These are phyloP conservation scores for Mallotus villosus DNA, from an alignment of 2,797 vertebrate genomes.

Conservation along the genomic window DNA sequence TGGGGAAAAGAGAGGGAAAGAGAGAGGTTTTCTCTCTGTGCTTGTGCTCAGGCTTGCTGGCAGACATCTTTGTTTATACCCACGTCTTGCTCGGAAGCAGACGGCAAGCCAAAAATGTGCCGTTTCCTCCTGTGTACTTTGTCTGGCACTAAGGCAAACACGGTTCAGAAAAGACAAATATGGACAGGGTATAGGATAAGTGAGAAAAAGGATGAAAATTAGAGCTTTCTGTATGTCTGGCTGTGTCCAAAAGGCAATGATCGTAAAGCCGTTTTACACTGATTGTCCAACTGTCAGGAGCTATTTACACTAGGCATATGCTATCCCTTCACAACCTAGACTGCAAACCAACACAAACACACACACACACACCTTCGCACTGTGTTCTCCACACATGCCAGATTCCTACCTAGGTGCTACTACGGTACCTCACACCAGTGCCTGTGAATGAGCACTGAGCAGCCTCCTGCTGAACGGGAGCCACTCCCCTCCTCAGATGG, in stretches of 20 bases:
- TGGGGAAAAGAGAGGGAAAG: neutral
- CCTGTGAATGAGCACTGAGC: neutral
- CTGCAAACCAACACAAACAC: slow-evolving; percentile 35
- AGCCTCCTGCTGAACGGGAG: no score
- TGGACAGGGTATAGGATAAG: neutral
- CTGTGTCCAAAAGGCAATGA: slow-evolving; percentile 21
- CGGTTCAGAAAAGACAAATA: no score
- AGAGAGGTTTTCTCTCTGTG: neutral
- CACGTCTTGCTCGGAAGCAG: neutral
- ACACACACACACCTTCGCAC: slow-evolving; percentile 17
- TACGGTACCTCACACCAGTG: slow-evolving; percentile 40
- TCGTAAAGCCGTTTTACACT: slow-evolving; percentile 46
- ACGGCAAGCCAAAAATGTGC: no score
- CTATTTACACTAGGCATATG: slow-evolving; percentile 46
- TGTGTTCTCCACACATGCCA: slow-evolving; percentile 49
- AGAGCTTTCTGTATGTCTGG: slow-evolving; percentile 11
- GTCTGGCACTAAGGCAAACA: no score
- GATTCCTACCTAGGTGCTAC: slow-evolving; percentile 55
- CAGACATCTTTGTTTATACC: neutral
- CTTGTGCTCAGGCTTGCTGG: neutral
- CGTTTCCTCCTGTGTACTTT: neutral
- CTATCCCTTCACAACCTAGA: slow-evolving; percentile 41
- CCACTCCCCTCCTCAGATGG: no score
- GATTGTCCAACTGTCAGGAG: slow-evolving; percentile 53
- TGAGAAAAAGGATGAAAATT: slow-evolving; percentile 3